Evolutionary conservation across 2,113 vertebrate genomes (phyloP), one percentile per base, ranked within the genome.

Genomic region (Peromyscus leucopus): DNA sequence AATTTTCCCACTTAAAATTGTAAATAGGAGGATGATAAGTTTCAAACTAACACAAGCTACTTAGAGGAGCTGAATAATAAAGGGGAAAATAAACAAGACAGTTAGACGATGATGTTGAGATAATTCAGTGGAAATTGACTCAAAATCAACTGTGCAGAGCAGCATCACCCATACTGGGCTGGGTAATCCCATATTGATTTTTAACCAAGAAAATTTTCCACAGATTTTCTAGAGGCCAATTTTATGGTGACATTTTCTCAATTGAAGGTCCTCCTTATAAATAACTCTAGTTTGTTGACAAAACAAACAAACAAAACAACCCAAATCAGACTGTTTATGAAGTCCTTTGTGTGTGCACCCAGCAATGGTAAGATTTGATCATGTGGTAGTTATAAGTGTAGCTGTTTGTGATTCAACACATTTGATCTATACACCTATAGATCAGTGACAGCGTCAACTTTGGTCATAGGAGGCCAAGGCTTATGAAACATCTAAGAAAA

Each of bases 1-100:
- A 59, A 31, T 75, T 28, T 9, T 12, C 7, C 1, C 15, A 10
- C 0, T 42, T 39, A 17, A 0, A 42, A 9, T 28, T 42, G 8
- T 3, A 59, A 89, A 5, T 19, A 89, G 28, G 24, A 75, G 1
- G 21, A 71, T 57, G 5, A 42, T 31, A 74, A 75, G 5, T 22
- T 59, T 2, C 4, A 21, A 28, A 17, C 7, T 19, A 61, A 2
- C 16, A 24, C 24, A 39, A 89, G 1, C 71, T 59, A 19, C 24
- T 28, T 57, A 39, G 15, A 12, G 6, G 74, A 9, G 7, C 19
- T n/a, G 16, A 39, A 39, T 16, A 39, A 2, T 21, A 21, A 13
- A 31, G 3, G 21, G 10, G 22, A 36, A 16, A 71, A 36, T 0
- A 39, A 2, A 61, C 2, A 12, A 89, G 0, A 28, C 39, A 92